Percentiles rank a stretch among this genome's conserved stretches.
Evolutionary conservation across 2,797 vertebrate genomes (phyloP).

Genomic region (Melanotaenia parkinsoni): DNA sequence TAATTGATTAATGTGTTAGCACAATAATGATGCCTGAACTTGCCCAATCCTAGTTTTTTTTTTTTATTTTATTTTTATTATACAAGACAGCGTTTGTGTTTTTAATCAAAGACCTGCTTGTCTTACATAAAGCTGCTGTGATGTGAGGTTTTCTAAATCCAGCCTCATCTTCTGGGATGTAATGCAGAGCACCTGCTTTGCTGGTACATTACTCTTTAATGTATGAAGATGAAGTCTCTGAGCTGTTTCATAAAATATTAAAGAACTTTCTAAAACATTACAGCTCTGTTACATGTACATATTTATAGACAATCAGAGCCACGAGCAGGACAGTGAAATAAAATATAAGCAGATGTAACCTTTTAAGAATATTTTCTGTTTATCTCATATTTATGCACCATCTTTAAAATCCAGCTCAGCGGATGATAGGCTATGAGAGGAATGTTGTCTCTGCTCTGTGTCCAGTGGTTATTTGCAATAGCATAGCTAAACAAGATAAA

Average conservation of each 20-base stretch:
- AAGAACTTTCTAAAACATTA: slow-evolving; percentile 21
- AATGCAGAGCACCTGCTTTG: slow-evolving; percentile 32
- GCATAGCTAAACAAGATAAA: slow-evolving; percentile 78
- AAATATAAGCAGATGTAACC: slow-evolving; percentile 48
- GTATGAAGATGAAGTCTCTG: slow-evolving; percentile 20
- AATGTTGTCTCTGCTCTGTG: slow-evolving; percentile 27
- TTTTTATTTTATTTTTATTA: background rate
- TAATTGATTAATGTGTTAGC: no score
- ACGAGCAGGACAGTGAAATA: slow-evolving; percentile 21
- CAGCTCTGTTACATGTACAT: slow-evolving; percentile 13
- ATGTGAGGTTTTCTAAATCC: no score
- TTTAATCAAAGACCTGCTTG: slow-evolving; percentile 25
- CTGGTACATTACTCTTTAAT: slow-evolving; percentile 26
- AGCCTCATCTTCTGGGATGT: slow-evolving; percentile 17
- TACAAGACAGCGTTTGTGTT: background rate
- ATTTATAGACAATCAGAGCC: slow-evolving; percentile 30
- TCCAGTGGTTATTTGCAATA: slow-evolving; percentile 55
- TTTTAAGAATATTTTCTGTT: slow-evolving; percentile 47
- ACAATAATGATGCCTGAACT: no score
- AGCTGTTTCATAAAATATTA: slow-evolving; percentile 25
- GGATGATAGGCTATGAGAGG: slow-evolving; percentile 27
- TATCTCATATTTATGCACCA: slow-evolving; percentile 41
- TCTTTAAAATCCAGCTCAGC: slow-evolving; percentile 14
- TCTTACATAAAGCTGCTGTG: slow-evolving; percentile 29
- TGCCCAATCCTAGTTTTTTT: background rate